Base-by-base conservation (phyloP, 2,888 invertebrate species). In the Agrilus cyanescens region DNA sequence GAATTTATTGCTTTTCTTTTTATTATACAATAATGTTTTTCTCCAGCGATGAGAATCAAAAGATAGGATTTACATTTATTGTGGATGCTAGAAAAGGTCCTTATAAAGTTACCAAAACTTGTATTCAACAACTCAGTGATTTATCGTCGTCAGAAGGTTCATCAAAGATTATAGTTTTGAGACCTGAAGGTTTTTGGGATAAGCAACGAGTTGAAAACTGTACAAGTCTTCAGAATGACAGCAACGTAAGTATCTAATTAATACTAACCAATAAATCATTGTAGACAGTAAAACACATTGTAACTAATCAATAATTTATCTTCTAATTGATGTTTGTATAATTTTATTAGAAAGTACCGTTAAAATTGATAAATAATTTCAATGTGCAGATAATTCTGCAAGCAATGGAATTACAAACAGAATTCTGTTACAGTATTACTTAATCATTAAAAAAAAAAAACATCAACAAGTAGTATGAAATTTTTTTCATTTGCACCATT, bases 131-230 rank as follows among this genome's bases (percentile, higher is more conserved):
- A 53, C 73, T 78, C 36, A 72, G 69, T 43, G 62, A 68, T 38
- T 69, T 68, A 41, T 66, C 76, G 49, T 47, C 46, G 32, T 46
- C 51, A 36, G 57, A 61, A 40, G 59, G 62, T 49, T 52, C 66
- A 29, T 59, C 61, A 12, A 58, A 63, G 36, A 59, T 71, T 41
- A 71, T 83, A 55, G 80, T 85, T 45, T 68, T 87, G 47, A 72
- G 81, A 54, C 78, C 82, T 16, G 84, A 85, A 57, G 80, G 80
- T 37, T 82, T 83, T 66, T 79, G 83, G 75, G 83, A 84, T 57
- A 82, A 83, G 58, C 79, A 82, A 57, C 61, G 72, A 20, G 78
- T 84, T 36, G 81, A 82, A 59, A 77, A 76, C 53, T 82, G 81
- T 61, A 74, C 80, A 39, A 75, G 74, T 52, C 68, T 73, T 3